Evolutionary conservation across 2,888 invertebrate species (phyloP), one percentile per base, ranked within the genome.

Genomic region (Lumbricus terrestris): DNA sequence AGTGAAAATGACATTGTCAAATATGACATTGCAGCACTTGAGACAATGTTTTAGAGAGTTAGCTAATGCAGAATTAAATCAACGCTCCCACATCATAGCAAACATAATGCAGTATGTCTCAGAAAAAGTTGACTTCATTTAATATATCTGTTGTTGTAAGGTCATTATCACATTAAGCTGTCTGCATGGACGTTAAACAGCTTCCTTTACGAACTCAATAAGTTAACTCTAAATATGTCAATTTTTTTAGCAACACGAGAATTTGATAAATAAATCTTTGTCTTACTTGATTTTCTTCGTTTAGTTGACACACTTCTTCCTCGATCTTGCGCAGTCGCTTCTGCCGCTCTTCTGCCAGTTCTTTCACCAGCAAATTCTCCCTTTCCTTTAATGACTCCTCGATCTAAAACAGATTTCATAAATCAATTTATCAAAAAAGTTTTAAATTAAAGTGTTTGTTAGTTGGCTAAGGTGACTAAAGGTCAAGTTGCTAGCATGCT

Each of bases 341-440:
- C 34, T 85, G 85, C 1, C 85, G 85, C 23, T 85, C 37, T 23
- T 85, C 35, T 37, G 85, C n/a, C 85, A 85, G 35, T 85, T 85
- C 85, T 85, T 85, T 37, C 85, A 37, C 34, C 35, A 85, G 85
- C 35, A 85, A 37, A 85, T 85, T 85, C 34, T 85, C 85, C 85
- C 35, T 34, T 37, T 37, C 35, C 35, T 35, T 85, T 37, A 85
- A 23, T 0, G 35, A 85, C 37, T 34, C 85, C 37, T 85, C 85
- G 85, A 85, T 15, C 85, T 85, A 6, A 13, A 85, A 85, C 20
- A 85, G 34, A 85, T 85, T 69, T 69, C 29, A 69, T 4, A 29
- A 69, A 69, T 11, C 29, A 69, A 69, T n/a, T 69, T 69, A 69
- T 29, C 69, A 69, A 23, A 29, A 69, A 29, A 69, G 11, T 69